A percentile compares a stretch with the other conserved stretches of the same genome.
Evolutionary conservation across 2,797 vertebrate genomes (phyloP).

Genomic region (Manis javanica): DNA sequence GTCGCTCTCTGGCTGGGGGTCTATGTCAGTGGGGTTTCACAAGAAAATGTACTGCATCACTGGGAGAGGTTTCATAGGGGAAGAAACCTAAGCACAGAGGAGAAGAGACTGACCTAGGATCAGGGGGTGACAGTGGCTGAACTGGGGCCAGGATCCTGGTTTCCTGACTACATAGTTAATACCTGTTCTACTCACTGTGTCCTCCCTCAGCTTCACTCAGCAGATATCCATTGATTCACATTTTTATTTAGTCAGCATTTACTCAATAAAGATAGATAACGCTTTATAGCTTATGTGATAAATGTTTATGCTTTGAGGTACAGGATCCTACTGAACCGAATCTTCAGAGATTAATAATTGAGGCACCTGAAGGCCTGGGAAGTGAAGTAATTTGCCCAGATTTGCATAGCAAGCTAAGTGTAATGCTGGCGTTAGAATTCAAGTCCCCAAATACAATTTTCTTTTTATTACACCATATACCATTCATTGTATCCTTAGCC

Average conservation of each 20-base stretch:
- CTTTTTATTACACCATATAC: not conserved
- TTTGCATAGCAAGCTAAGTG: not conserved
- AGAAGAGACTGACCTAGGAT: not conserved
- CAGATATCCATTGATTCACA: not conserved
- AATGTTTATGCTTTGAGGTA: not conserved
- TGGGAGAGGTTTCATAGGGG: not conserved
- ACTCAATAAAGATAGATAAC: not conserved
- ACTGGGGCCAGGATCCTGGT: not conserved
- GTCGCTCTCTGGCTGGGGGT: not conserved
- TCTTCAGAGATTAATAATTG: not conserved
- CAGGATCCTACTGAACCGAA: not conserved
- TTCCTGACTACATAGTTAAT: not conserved
- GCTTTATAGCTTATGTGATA: not conserved
- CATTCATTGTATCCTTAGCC: not conserved
- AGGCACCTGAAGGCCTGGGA: not conserved
- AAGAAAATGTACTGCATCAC: not conserved
- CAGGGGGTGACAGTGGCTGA: not conserved
- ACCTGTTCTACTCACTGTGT: not conserved
- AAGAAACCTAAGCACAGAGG: not conserved
- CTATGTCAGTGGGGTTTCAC: not conserved
- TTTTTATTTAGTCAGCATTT: not conserved
- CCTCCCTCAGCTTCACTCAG: not conserved
- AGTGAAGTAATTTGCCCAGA: not conserved
- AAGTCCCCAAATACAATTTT: not conserved
- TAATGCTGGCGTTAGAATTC: not conserved